Base-by-base conservation (phyloP, 2,113 vertebrate species). In the Atlantisia rogersi region DNA sequence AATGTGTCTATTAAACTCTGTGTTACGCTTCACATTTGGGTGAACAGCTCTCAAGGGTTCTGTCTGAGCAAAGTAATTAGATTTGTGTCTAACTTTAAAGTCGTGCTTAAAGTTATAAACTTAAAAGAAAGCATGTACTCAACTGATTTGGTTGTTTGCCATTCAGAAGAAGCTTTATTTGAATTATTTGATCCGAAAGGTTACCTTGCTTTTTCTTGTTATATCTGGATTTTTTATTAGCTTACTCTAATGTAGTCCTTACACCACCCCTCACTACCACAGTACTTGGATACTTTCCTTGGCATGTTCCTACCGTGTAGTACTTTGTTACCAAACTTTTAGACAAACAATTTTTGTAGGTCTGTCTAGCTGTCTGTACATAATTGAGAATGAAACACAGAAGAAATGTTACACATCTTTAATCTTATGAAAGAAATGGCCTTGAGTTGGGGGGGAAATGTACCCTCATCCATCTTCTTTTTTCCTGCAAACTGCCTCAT, bases 11-110 rank as follows among this genome's bases (percentile, higher is more conserved):
- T 96, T 92, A 93, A 96, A 82, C 79, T 80, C 70, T 74, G 75
- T 13, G 92, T 95, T 93, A 94, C 85, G 91, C 87, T 96, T 95
- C 90, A 91, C 75, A 88, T 97, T 96, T 96, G 92, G 79, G 55
- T 83, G 78, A 96, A 94, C 91, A 94, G 82, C 94, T 94, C 95
- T 94, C 93, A 77, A 70, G 93, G 70, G 92, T 90, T 92, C 87
- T 94, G 50, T 70, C 75, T 94, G 75, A 92, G 46, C 50, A 90
- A 88, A 95, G 75, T 74, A 90, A 95, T 95, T 96, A 96, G 55
- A 86, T 80, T 83, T 88, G 18, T 88, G 82, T 48, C 59, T 90
- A 76, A 82, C 58, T 94, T 95, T 89, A 90, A 95, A 78, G 81
- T 91, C 53, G 32, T 3, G 3, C 59, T 32, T 69, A 11, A 83